phyloP scores from a whole-genome alignment of 2,888 invertebrate species.

The Diadegma fenestrale region DNA sequence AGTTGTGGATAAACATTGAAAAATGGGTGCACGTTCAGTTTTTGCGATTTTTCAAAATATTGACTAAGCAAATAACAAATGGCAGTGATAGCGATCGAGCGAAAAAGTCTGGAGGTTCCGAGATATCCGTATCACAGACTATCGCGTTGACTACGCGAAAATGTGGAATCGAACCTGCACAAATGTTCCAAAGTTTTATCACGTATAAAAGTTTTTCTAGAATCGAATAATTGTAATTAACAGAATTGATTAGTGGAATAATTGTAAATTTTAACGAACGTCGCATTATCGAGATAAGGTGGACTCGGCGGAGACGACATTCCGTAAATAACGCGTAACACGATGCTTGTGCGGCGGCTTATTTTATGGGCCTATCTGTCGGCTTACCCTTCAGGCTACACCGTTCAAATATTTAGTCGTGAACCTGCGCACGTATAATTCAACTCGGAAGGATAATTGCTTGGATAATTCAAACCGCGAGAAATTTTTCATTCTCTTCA shows the following conservation, averaged over 20 bases:
- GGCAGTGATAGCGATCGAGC: no score
- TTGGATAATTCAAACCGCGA: constrained; percentile 5
- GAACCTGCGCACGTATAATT: constrained; percentile 48
- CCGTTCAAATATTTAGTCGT: constrained; percentile 64
- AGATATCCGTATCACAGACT: no score
- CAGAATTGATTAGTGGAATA: constrained; percentile 5
- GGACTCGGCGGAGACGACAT: constrained; percentile 36
- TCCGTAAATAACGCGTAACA: constrained; percentile 46
- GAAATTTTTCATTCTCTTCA: constrained; percentile 3
- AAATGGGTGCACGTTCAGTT: not conserved
- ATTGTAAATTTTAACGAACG: constrained; percentile 28
- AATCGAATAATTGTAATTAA: not conserved
- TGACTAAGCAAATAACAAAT: no score
- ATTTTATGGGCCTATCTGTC: constrained; percentile 59
- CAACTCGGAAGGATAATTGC: constrained; percentile 9
- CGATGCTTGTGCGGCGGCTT: constrained; percentile 32
- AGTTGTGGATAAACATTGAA: not conserved
- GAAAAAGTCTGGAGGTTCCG: no score
- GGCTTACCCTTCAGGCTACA: constrained; percentile 61
- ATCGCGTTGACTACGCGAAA: not conserved
- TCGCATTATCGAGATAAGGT: constrained; percentile 29
- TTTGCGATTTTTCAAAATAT: not conserved
- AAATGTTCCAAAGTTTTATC: no score
- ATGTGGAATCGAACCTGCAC: not conserved
- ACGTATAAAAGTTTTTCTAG: no score